Conservation (phyloP, 2,888 invertebrate species). For the Drosophila maculinotata region DNA sequence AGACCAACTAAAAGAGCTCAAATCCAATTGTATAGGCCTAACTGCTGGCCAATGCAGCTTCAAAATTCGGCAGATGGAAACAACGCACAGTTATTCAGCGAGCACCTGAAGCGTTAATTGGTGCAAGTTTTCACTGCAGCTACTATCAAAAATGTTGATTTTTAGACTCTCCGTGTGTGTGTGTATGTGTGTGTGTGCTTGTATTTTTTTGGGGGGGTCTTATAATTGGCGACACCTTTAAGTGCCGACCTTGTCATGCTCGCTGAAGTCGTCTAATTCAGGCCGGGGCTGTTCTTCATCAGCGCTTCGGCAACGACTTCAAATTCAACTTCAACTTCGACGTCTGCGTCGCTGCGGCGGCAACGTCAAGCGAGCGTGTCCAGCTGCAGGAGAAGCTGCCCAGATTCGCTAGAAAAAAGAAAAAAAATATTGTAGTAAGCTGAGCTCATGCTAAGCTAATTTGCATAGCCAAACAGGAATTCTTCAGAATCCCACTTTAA, state of each 20-base stretch:
- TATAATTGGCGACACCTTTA: constrained; percentile 78
- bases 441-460: constrained; percentile 64
- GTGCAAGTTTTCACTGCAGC: constrained; percentile 73
- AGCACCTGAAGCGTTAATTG: constrained; percentile 71
- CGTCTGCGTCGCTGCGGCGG: constrained; percentile 12
- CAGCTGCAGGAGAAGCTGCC: constrained; percentile 36
- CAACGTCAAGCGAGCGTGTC: constrained; percentile 40
- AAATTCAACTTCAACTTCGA: constrained; percentile 1
- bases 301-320: constrained; percentile 61
- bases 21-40: constrained; percentile 50
- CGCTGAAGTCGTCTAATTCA: constrained; percentile 77
- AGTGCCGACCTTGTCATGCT: constrained; percentile 80
- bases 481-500: constrained; percentile 49
- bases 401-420: constrained; percentile 21
- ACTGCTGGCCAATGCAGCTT: constrained; percentile 55
- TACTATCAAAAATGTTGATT: constrained; percentile 18
- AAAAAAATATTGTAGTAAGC: constrained; percentile 10
- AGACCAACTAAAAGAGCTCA: constrained; percentile 49
- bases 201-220: constrained; percentile 21
- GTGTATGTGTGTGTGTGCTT: constrained; percentile 1
- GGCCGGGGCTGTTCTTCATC: constrained; percentile 79
- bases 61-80: constrained; percentile 19
- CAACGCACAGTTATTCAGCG: constrained; percentile 2
- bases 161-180: constrained; percentile 4
- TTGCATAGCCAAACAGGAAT: constrained; percentile 65